These are phyloP conservation scores for Chinchilla lanigera DNA, from an alignment of 2,113 vertebrate species.

Conservation along the genomic window DNA sequence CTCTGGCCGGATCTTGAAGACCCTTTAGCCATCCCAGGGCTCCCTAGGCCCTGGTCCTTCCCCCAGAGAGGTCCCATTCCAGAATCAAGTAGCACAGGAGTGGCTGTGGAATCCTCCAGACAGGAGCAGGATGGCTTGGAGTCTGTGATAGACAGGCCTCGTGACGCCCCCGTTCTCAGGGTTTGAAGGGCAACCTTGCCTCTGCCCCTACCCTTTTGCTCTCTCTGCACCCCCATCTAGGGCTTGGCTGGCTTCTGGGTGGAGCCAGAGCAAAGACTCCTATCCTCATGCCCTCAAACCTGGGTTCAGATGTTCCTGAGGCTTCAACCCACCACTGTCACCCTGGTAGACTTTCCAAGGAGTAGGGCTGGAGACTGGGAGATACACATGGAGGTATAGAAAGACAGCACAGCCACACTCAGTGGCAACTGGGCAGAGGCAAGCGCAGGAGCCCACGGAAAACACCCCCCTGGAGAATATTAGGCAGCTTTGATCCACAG, in stretches of 20 bases:
- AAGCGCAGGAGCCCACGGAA: not conserved
- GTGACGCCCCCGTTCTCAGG: not conserved
- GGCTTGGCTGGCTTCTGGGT: not conserved
- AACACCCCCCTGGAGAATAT: not conserved
- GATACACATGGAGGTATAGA: not conserved
- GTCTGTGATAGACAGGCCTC: not conserved
- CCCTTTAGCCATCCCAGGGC: constrained; percentile 50
- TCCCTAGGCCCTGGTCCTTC: not conserved
- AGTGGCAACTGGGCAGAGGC: not conserved
- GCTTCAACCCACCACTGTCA: not conserved
- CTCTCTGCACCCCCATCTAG: not conserved
- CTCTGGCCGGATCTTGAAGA: constrained; percentile 65
- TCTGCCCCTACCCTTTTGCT: not conserved
- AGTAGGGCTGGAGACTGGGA: not conserved
- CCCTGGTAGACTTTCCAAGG: not conserved
- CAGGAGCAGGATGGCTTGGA: not conserved
- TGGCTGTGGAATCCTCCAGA: not conserved
- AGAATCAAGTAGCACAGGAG: not conserved
- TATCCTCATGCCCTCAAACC: not conserved
- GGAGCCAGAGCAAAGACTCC: not conserved
- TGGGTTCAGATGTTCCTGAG: not conserved
- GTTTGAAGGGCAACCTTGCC: not conserved
- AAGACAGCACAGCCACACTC: not conserved
- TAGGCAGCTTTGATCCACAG: not conserved
- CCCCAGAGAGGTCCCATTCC: not conserved